Conservation (phyloP, 2,888 invertebrate species). For the Zygogramma bicolorata region DNA sequence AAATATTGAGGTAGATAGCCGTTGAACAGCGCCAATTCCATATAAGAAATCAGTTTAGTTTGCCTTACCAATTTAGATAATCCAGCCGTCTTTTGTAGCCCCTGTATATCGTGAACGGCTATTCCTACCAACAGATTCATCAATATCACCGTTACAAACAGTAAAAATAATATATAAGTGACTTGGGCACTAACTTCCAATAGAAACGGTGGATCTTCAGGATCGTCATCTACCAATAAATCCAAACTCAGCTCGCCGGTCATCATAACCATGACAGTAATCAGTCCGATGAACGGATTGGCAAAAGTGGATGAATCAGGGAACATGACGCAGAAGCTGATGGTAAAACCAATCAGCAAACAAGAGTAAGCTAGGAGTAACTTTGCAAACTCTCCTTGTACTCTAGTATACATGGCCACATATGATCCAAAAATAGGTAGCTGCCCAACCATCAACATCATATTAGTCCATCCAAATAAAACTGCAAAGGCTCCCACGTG, state of each 20-base stretch:
- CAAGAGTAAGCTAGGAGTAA: conserved; percentile 88
- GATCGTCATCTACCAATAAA: conserved; percentile 80
- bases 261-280: conserved; percentile 90
- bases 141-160: conserved; percentile 87
- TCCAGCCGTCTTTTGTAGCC: conserved; percentile 86
- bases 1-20: conserved; percentile 83
- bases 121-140: conserved; percentile 90
- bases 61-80: conserved; percentile 86
- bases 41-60: conserved; percentile 88
- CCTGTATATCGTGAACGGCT: conserved; percentile 89
- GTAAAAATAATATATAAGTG: conserved; percentile 82
- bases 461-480: conserved; percentile 87
- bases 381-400: conserved; percentile 88
- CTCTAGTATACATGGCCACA: conserved; percentile 91
- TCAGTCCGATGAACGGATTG: conserved; percentile 86
- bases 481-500: conserved; percentile 90
- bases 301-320: conserved; percentile 85
- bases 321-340: conserved; percentile 90
- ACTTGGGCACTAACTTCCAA: conserved; percentile 86
- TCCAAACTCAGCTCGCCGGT: conserved; percentile 87
- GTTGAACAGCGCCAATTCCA: conserved; percentile 84
- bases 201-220: conserved; percentile 80
- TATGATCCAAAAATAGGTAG: conserved; percentile 90
- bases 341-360: conserved; percentile 86
- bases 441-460: conserved; percentile 93